Evolutionary conservation across 2,113 vertebrate genomes (phyloP), one percentile per base, ranked within the genome.

Genomic region (Notarius lentiginosus): DNA sequence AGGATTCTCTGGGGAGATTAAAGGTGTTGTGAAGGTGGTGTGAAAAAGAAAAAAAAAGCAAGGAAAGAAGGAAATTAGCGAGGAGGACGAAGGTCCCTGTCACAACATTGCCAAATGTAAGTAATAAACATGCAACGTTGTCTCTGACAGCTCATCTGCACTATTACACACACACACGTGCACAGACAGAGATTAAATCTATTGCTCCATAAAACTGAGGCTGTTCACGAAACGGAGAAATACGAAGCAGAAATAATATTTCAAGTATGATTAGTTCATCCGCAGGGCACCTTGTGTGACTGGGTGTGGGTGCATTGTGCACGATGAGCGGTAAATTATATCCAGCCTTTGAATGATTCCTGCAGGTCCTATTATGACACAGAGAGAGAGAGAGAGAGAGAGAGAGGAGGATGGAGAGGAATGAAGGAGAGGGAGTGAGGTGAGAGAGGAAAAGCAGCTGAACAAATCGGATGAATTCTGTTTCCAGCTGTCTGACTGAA

Each of bases 261-360:
- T 98, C 96, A 95, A 94, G 92, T 94, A 95, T 94, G 92, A 96
- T 96, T 96, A 95, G 94, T 97, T 98, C 94, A 96, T 95, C 93
- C 94, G 90, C 92, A 96, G 94, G 95, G 93, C 95, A 96, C 95
- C 95, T 96, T 95, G 88, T 94, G 93, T 91, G 93, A 95, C 92
- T 94, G 87, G 80, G 81, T 79, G 83, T 68, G 55, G 94, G 94
- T 91, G 92, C 91, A 94, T 95, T 95, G 95, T 95, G 95, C 94
- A 95, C 94, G 92, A 94, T 95, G 93, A 95, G 95, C 92, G 94
- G 93, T 96, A 95, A 96, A 96, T 97, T 97, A 94, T 95, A 95
- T 96, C 95, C 96, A 94, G 93, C 90, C 93, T 96, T 96, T 95
- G 95, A 96, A 96, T 97, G 95, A 96, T 96, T 96, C 96, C 95